phyloP scores from a whole-genome alignment of 2,888 invertebrate species.

The Mechanitis mazaeus region DNA sequence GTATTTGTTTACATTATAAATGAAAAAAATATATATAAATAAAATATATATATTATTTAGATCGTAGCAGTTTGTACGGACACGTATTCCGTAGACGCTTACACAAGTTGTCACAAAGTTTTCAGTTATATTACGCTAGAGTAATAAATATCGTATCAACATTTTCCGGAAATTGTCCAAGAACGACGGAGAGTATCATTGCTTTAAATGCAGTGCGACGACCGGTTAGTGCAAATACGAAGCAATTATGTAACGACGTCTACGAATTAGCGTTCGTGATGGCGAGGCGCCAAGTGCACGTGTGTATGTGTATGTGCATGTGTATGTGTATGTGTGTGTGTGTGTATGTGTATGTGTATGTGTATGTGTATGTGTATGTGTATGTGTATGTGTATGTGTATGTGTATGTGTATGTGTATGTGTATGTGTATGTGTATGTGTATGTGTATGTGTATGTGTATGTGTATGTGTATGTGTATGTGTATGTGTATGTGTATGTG shows the following conservation, averaged over 20 bases:
- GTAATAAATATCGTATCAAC: background rate
- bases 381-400: slow-evolving; percentile 37
- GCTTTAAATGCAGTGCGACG: slow-evolving; percentile 22
- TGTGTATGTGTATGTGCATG: slow-evolving; percentile 19
- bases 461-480: no score
- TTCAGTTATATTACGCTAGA: background rate
- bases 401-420: slow-evolving; percentile 15
- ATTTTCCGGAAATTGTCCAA: slow-evolving; percentile 13
- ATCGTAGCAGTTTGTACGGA: no score
- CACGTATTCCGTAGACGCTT: no score
- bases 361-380: slow-evolving; percentile 15
- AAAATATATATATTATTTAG: no score
- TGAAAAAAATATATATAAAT: no score
- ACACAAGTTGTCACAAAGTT: no score
- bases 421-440: slow-evolving; percentile 1
- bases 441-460: background rate
- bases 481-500: slow-evolving; percentile 17
- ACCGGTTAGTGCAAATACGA: slow-evolving; percentile 53
- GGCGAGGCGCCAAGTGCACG: slow-evolving; percentile 60
- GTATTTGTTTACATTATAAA: no score
- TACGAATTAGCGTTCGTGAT: slow-evolving; percentile 65
- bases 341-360: slow-evolving; percentile 18
- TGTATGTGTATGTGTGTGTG: slow-evolving; percentile 17
- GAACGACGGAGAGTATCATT: slow-evolving; percentile 11
- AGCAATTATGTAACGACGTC: slow-evolving; percentile 69